Percentiles rank a stretch among this genome's conserved stretches.
Conservation (phyloP, 2,888 invertebrate species). For the Megamerina dolium region DNA sequence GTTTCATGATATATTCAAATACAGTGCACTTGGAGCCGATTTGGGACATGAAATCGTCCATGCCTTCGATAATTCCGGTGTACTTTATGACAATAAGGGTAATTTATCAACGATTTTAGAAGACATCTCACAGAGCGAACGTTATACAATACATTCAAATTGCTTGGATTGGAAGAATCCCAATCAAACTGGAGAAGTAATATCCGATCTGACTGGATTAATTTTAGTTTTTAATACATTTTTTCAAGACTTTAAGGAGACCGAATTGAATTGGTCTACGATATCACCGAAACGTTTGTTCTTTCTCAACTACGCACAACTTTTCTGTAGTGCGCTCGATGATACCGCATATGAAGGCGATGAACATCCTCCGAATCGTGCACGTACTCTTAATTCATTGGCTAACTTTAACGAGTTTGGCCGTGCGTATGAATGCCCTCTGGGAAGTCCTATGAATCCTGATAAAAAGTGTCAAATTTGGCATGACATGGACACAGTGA, state of each 20-base stretch:
- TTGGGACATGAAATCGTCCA: constrained; percentile 26
- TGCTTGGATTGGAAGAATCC: no score
- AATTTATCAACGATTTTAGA: no score
- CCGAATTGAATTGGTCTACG: no score
- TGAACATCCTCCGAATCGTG: constrained; percentile 23
- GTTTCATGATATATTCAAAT: constrained; percentile 20
- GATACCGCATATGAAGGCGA: background rate
- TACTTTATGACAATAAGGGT: constrained; percentile 10
- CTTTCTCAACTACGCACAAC: no score
- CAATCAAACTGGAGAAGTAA: no score
- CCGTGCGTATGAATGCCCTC: constrained; percentile 15
- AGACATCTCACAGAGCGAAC: no score
- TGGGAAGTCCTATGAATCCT: constrained; percentile 17
- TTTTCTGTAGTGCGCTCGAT: constrained; percentile 20
- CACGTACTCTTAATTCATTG: constrained; percentile 21
- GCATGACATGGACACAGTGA: no score
- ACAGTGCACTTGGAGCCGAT: constrained; percentile 23
- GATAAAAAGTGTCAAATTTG: constrained; percentile 16
- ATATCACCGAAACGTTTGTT: no score
- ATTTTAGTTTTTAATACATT: no score
- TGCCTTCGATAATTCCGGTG: constrained; percentile 24
- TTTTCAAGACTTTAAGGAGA: no score
- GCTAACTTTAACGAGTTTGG: constrained; percentile 22
- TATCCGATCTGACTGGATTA: no score
- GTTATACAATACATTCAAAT: no score